These are phyloP conservation scores for Corynorhinus townsendii DNA, from an alignment of 2,113 vertebrate genomes.

Conservation along the genomic window DNA sequence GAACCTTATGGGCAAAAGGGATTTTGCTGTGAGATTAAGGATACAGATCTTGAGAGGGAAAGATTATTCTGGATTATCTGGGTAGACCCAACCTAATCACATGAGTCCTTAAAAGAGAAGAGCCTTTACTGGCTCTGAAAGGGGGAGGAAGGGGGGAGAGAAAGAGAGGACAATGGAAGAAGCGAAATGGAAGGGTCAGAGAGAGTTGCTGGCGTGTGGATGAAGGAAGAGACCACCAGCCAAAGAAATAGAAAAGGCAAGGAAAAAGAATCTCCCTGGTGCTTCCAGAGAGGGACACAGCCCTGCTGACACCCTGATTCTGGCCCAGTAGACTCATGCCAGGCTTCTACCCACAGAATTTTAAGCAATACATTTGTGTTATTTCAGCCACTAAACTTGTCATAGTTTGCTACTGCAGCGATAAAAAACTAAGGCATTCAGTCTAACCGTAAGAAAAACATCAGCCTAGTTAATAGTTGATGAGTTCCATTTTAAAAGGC, in stretches of 20 bases:
- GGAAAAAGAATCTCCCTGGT: neutral
- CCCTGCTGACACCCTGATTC: neutral
- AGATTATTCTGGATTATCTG: neutral
- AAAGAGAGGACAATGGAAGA: neutral
- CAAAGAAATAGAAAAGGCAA: neutral
- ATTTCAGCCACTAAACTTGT: neutral
- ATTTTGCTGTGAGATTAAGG: neutral
- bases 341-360: neutral
- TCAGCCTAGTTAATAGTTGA: neutral
- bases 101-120: neutral
- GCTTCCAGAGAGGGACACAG: neutral
- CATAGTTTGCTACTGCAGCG: neutral
- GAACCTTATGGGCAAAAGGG: neutral
- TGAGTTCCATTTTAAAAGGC: neutral
- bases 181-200: neutral
- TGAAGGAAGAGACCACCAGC: neutral
- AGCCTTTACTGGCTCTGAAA: neutral
- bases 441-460: neutral
- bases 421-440: neutral
- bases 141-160: rapidly evolving
- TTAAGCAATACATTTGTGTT: neutral
- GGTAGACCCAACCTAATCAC: neutral
- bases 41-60: neutral
- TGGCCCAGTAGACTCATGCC: neutral
- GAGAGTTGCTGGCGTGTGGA: neutral